Evolutionary conservation across 1,140 invertebrate genomes (phyloP), one percentile per base, ranked within the genome.

Genomic region (Campoletis sonorensis): DNA sequence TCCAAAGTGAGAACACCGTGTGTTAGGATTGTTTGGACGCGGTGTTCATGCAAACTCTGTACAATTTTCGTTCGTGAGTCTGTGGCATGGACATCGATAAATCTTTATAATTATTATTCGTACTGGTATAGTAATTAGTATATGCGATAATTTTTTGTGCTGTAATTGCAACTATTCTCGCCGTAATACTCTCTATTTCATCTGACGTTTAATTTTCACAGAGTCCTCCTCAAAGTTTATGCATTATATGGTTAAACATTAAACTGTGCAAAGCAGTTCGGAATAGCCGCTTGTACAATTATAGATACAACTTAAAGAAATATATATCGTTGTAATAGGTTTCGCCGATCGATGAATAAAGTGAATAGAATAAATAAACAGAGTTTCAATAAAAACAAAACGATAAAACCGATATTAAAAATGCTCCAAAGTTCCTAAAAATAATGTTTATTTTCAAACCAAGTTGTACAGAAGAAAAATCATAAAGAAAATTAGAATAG

Each of bases 381-480:
- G 21, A 4, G 23, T 10, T 21, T 4, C 16, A 4, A 64, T 64
- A 23, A 15, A 67, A 5, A 26, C 13, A n/a, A 67, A 67, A 27
- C 58, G 18, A 21, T 75, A 18, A n/a, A 13, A 51, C 37, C 16
- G n/a, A 13, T 21, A 33, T 26, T 45, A 75, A 21, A 49, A 75
- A 45, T 15, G 8, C 21, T n/a, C 23, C 18, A 40, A 54, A 37
- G 1, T 54, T 75, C 33, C 27, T 75, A 16, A 30, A 49, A 40
- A 26, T 54, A n/a, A 49, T 75, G 4, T 78, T 78, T 78, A 49
- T 77, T 61, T 54, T 78, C 54, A 54, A 61, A 67, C 23, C 61
- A 67, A 67, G 18, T 27, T 27, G 61, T 67, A 67, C 61, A 49
- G 45, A 80, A 67, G 11, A 58, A 51, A 82, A 58, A 80, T 70